Base-by-base conservation (phyloP, 2,888 invertebrate genomes). In the Gerosis bhagava region DNA sequence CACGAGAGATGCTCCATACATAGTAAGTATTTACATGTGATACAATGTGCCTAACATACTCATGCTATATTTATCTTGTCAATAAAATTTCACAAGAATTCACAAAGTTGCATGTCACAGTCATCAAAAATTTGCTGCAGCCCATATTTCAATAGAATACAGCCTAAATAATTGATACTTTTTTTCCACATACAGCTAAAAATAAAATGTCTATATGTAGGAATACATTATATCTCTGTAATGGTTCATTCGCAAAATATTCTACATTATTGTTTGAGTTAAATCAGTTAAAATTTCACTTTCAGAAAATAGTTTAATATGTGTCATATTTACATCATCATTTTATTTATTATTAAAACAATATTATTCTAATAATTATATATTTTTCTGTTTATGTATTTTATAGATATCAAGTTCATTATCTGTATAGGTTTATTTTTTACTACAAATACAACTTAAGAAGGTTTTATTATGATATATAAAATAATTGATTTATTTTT, bases 1-100 rank as follows among this genome's bases (percentile, higher is more conserved):
- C 81, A 95, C 97, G 51, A 91, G 98, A 70, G 99, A 99, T 89
- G 98, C 97, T 70, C 97, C 98, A 5, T 97, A 95, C 77, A 98
- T 99, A 89, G 97, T 97, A 91, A 93, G 95, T 92, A 8, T 8
- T 7, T 1, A 31, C 16, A 17, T 29, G 11, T n/a, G n/a, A n/a
- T 3, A 16, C 4, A 28, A 24, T 13, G 29, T 21, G 3, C 10
- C 15, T 28, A 10, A 36, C 17, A 16, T 5, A 29, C 12, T 12
- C 26, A n/a, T 22, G n/a, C 16, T 22, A 29, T 34, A 29, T 24
- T 26, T 17, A 12, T 34, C 32, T 16, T 34, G 10, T 39, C 34
- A 28, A 19, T 21, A 5, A 28, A 11, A 13, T n/a, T 10, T 29
- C 12, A 11, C 17, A 25, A 28, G 15, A 10, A 43, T 10, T 35